Percentiles rank a stretch among this genome's conserved stretches.
Conservation (phyloP, 2,113 vertebrate species). For the Myrmophylax atrothorax region DNA sequence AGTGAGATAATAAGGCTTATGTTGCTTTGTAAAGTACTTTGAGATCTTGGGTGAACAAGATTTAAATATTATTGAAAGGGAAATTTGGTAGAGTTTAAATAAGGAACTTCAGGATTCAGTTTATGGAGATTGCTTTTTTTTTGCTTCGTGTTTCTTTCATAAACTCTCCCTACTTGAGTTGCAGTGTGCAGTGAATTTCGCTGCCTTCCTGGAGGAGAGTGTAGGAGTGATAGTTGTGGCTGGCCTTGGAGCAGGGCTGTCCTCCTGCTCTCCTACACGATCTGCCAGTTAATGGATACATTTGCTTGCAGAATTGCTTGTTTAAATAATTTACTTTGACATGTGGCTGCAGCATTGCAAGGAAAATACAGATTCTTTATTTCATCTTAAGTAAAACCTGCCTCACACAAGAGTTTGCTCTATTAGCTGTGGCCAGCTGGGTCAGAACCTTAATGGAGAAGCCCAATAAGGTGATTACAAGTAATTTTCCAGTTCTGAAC, state of each 20-base stretch:
- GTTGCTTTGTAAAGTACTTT: not conserved
- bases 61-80: constrained; percentile 29
- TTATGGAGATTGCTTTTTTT: not conserved
- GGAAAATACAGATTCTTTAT: constrained; percentile 33
- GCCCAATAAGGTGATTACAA: not conserved
- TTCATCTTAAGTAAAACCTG: constrained; percentile 17
- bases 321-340: constrained; percentile 40
- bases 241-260: not conserved
- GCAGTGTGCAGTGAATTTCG: not conserved
- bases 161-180: not conserved
- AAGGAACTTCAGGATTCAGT: not conserved
- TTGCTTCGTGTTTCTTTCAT: not conserved
- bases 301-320: constrained; percentile 31
- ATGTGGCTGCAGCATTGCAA: not conserved
- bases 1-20: not conserved
- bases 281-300: constrained; percentile 1
- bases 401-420: not conserved
- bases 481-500: not conserved
- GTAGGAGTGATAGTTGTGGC: not conserved
- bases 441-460: not conserved
- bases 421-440: not conserved
- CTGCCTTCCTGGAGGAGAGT: not conserved
- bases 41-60: not conserved
- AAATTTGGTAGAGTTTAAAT: constrained; percentile 9
- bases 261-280: not conserved